Conservation (phyloP, 2,888 invertebrate species). For the Drosophila birchii region DNA sequence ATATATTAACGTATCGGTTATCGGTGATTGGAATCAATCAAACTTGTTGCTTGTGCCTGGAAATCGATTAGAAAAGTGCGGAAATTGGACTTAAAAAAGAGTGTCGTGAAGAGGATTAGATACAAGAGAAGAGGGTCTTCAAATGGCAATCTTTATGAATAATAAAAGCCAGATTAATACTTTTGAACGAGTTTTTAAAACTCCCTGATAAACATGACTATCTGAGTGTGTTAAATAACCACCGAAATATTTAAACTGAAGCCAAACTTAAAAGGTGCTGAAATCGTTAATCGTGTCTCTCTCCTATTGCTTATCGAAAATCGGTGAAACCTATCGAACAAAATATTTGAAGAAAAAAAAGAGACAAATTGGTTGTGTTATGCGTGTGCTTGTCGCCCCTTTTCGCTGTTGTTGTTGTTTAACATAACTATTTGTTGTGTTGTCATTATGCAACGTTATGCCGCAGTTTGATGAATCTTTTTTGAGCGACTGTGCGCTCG, state of each 20-base stretch:
- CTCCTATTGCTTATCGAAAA: slow-evolving; percentile 17
- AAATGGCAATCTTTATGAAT: background rate
- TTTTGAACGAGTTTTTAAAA: background rate
- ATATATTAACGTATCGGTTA: slow-evolving; percentile 20
- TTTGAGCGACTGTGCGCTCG: slow-evolving; percentile 81
- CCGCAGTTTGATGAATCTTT: slow-evolving; percentile 84
- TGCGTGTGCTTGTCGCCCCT: slow-evolving; percentile 7
- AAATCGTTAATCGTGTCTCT: slow-evolving; percentile 8
- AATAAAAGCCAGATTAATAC: background rate
- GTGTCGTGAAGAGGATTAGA: slow-evolving; percentile 1
- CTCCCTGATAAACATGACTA: background rate
- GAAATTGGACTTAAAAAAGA: slow-evolving; percentile 2
- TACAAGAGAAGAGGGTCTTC: background rate
- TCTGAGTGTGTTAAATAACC: background rate
- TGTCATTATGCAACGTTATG: slow-evolving; percentile 64
- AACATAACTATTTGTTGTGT: background rate
- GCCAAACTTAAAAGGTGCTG: background rate
- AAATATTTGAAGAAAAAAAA: background rate
- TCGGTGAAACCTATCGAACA: slow-evolving; percentile 18
- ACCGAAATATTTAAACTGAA: background rate
- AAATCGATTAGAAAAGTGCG: slow-evolving; percentile 15
- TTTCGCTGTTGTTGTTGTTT: slow-evolving; percentile 2
- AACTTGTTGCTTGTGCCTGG: slow-evolving; percentile 11
- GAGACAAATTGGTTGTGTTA: slow-evolving; percentile 13
- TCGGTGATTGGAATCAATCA: slow-evolving; percentile 16